Percentiles rank a stretch among this genome's conserved stretches.
Conservation (phyloP, 2,888 invertebrate species). For the Coelopa pilipes region DNA sequence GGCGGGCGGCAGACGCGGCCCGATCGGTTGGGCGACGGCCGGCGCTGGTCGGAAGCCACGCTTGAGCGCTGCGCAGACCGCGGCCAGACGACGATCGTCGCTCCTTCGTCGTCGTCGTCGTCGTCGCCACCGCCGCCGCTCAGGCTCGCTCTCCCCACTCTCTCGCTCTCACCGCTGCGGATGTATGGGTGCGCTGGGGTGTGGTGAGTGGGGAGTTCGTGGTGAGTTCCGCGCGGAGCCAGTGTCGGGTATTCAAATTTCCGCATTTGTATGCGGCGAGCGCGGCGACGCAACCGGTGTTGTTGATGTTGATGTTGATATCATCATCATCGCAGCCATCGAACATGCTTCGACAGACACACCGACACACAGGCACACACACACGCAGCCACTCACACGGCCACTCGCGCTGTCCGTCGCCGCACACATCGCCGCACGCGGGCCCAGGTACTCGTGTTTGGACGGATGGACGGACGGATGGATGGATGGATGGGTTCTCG, state of each 20-base stretch:
- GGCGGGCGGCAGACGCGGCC: neutral
- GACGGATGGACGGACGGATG: too few species aligned
- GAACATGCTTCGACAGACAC: conserved; percentile 16
- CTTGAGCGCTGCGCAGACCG: neutral
- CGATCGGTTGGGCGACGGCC: neutral
- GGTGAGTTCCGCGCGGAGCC: neutral
- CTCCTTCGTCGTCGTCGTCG: neutral
- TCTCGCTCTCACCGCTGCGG: neutral
- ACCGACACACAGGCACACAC: neutral
- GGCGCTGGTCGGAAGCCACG: neutral
- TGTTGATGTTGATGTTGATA: conserved; percentile 19
- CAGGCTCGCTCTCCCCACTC: too few species aligned
- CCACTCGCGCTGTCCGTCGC: too few species aligned
- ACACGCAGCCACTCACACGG: neutral
- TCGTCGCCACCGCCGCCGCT: neutral
- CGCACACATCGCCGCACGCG: too few species aligned
- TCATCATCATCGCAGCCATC: conserved; percentile 24
- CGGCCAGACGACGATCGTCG: neutral
- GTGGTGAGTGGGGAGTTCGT: neutral
- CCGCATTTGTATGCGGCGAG: neutral
- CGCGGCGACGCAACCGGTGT: neutral
- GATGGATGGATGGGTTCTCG: neutral
- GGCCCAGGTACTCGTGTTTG: too few species aligned
- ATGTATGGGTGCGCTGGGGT: neutral
- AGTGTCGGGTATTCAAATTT: neutral